Percentiles rank a stretch among this genome's conserved stretches.
Evolutionary conservation across 1,140 invertebrate species (phyloP).

Genomic region (Lethrus apterus): DNA sequence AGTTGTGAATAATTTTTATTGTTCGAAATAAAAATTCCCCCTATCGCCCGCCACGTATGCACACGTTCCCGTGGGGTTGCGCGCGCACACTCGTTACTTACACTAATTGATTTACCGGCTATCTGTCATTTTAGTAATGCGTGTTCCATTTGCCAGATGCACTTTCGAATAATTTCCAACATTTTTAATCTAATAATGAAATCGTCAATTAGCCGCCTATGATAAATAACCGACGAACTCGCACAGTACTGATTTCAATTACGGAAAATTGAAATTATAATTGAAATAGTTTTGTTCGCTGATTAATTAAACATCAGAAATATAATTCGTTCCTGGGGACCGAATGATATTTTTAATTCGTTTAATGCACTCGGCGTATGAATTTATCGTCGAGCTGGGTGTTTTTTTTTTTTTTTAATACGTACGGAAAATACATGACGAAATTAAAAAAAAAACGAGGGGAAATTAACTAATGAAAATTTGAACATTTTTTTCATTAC

Average conservation of each 20-base stretch:
- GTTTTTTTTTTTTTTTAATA: background rate
- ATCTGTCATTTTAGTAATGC: conserved; percentile 29
- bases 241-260: conserved; percentile 24
- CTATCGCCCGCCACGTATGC: too few species aligned
- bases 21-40: too few species aligned
- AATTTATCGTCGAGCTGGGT: conserved; percentile 8
- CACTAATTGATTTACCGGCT: conserved; percentile 27
- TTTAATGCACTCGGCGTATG: conserved; percentile 18
- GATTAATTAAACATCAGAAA: conserved; percentile 24
- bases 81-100: conserved; percentile 24
- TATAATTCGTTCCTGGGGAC: conserved; percentile 16
- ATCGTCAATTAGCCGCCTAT: conserved; percentile 28
- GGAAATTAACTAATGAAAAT: conserved; percentile 14
- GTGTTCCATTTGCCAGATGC: conserved; percentile 30
- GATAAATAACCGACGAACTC: conserved; percentile 26
- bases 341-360: conserved; percentile 24
- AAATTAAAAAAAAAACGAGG: conserved; percentile 1
- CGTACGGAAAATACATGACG: conserved; percentile 2
- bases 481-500: conserved; percentile 3
- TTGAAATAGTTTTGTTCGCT: conserved; percentile 24
- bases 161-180: conserved; percentile 24
- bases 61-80: conserved; percentile 7
- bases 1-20: too few species aligned
- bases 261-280: conserved; percentile 29
- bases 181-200: conserved; percentile 32